Conservation (phyloP, 2,113 vertebrate genomes). For the Dipodomys merriami region DNA sequence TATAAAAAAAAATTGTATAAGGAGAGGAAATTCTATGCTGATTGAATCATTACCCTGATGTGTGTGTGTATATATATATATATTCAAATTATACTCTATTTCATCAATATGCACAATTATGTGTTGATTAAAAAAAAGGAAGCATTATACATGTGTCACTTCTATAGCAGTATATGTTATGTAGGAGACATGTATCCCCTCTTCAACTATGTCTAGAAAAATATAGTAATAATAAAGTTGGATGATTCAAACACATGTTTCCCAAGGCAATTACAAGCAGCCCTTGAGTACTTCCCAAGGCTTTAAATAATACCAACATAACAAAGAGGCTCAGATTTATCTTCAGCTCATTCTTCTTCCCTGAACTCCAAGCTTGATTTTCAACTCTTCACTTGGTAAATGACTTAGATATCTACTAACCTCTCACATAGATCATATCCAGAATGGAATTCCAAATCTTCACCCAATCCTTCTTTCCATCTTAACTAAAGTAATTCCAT, state of each 20-base stretch:
- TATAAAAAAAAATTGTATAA: background rate
- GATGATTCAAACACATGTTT: background rate
- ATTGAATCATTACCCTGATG: background rate
- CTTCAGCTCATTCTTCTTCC: background rate
- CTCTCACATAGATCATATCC: background rate
- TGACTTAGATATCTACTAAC: background rate
- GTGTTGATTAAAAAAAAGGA: background rate
- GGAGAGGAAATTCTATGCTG: background rate
- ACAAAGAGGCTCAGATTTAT: background rate
- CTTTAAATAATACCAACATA: background rate
- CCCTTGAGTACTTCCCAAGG: background rate
- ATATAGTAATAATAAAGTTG: background rate
- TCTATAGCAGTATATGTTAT: background rate
- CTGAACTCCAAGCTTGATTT: constrained; percentile 21
- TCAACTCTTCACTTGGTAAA: background rate
- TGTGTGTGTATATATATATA: background rate
- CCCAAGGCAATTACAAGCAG: background rate
- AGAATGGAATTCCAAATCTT: background rate
- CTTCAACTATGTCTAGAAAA: background rate
- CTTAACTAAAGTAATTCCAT: background rate
- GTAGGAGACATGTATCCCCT: background rate
- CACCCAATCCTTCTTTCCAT: background rate
- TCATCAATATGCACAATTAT: background rate
- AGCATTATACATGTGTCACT: background rate
- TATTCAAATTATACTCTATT: background rate